Conservation (phyloP, 2,888 invertebrate genomes). For the Leptinotarsa peninsularis region DNA sequence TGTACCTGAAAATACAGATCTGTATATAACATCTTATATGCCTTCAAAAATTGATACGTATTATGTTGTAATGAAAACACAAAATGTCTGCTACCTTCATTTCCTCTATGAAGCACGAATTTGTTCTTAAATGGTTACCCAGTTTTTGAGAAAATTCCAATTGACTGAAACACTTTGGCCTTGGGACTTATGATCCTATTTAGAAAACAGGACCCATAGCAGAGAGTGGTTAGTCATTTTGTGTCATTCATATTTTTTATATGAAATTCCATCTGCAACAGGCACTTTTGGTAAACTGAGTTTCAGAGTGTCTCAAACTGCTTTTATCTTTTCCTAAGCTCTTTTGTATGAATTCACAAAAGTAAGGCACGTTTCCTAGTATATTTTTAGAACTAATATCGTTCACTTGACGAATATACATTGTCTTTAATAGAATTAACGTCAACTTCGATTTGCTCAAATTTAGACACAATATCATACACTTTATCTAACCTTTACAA, state of each 20-base stretch:
- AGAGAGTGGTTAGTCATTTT: no score
- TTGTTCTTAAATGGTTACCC: not conserved
- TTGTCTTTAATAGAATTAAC: slow-evolving; percentile 23
- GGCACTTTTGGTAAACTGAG: no score
- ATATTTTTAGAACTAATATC: not conserved
- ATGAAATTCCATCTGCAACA: no score
- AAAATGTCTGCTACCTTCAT: not conserved
- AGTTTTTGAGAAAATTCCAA: not conserved
- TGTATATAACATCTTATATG: slow-evolving; percentile 24
- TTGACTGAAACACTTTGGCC: no score
- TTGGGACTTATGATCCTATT: no score
- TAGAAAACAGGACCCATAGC: no score
- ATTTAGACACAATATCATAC: slow-evolving; percentile 42
- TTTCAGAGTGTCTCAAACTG: not conserved
- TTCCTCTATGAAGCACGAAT: not conserved
- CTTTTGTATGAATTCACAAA: not conserved
- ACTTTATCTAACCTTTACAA: slow-evolving; percentile 33
- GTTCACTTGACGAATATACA: not conserved
- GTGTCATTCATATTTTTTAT: no score
- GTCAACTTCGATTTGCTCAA: slow-evolving; percentile 43
- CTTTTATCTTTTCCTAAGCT: not conserved
- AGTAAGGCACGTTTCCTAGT: not conserved
- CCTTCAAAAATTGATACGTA: slow-evolving; percentile 14
- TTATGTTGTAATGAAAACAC: slow-evolving; percentile 12
- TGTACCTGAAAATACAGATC: slow-evolving; percentile 27